Conservation (phyloP, 2,797 vertebrate genomes). For the Artibeus lituratus region DNA sequence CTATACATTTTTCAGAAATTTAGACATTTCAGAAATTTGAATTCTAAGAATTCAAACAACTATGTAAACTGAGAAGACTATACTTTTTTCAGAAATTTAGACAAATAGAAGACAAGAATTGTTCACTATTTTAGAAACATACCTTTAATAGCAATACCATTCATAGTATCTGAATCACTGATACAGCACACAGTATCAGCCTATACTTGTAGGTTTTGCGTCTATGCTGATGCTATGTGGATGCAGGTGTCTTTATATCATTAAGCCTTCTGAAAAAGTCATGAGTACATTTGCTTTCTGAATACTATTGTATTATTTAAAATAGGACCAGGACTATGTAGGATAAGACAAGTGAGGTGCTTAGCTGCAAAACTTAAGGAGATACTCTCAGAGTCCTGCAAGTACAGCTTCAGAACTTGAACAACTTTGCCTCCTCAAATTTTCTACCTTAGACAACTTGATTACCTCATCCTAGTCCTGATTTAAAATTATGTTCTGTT, state of each 20-base stretch:
- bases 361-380: not conserved
- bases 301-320: not conserved
- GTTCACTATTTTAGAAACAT: not conserved
- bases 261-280: not conserved
- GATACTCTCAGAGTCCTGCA: not conserved
- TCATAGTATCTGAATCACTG: not conserved
- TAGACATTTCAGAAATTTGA: not conserved
- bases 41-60: not conserved
- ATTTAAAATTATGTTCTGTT: not conserved
- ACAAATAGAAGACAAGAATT: no score
- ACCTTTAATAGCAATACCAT: not conserved
- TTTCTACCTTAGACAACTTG: not conserved
- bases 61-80: not conserved
- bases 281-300: not conserved
- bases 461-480: not conserved
- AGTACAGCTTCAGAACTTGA: not conserved
- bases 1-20: not conserved
- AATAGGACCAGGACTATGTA: not conserved
- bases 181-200: not conserved
- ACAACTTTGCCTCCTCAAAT: not conserved
- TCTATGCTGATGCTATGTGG: not conserved
- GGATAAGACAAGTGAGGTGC: not conserved
- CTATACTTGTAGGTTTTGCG: not conserved
- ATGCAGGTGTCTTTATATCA: not conserved
- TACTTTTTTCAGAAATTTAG: not conserved